Conservation (phyloP, 2,113 vertebrate species). For the Barbus barbus region DNA sequence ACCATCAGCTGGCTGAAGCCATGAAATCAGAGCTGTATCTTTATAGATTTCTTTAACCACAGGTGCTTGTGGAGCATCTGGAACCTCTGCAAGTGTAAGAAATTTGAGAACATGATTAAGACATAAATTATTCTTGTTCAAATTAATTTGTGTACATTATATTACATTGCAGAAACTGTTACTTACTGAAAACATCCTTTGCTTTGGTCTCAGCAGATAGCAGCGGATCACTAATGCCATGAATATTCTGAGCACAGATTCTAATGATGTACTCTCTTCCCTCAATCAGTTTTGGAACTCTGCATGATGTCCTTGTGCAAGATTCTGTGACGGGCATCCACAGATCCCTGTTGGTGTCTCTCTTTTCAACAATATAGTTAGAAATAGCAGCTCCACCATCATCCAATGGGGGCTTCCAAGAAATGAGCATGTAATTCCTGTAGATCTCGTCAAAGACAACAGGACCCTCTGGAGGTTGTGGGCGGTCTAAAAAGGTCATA, state of each 20-base stretch:
- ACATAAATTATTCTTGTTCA: neutral
- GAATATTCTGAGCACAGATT: constrained; percentile 95
- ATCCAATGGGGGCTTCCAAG: constrained; percentile 96
- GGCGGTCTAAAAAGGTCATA: constrained; percentile 81
- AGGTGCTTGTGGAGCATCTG: constrained; percentile 92
- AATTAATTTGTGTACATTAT: neutral
- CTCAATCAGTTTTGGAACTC: constrained; percentile 92
- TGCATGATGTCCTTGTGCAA: constrained; percentile 89
- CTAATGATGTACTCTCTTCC: constrained; percentile 93
- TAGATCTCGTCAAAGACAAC: constrained; percentile 92
- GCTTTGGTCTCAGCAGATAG: constrained; percentile 91
- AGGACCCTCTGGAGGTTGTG: constrained; percentile 92
- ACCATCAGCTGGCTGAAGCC: constrained; percentile 93
- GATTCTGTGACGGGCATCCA: constrained; percentile 97
- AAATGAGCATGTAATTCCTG: constrained; percentile 91
- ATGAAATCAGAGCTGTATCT: constrained; percentile 88
- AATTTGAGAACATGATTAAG: constrained; percentile 1
- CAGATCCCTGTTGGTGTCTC: constrained; percentile 89
- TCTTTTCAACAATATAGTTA: constrained; percentile 97
- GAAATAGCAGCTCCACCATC: constrained; percentile 94
- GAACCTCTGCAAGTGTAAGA: constrained; percentile 80
- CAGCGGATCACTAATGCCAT: constrained; percentile 93
- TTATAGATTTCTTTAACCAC: constrained; percentile 88
- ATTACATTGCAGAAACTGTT: constrained; percentile 18
- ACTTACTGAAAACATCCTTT: constrained; percentile 93